Evolutionary conservation across 2,797 vertebrate genomes (phyloP), one percentile per base, ranked within the genome.

Genomic region (Phrynocephalus forsythii): DNA sequence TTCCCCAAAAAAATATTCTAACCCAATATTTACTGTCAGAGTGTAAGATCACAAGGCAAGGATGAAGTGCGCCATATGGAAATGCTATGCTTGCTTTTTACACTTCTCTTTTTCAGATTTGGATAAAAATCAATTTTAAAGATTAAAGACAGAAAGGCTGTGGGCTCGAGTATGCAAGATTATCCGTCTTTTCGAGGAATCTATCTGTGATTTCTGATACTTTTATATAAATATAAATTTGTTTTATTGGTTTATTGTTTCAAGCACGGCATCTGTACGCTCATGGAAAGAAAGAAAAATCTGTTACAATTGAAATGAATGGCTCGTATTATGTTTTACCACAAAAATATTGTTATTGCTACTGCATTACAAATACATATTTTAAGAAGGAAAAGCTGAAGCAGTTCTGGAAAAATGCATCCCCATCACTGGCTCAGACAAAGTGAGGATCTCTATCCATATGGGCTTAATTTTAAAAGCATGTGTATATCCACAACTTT

Each of bases 351-450:
- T 80, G 83, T 80, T 85, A 85, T 82, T 85, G 87, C 78, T 88
- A 85, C 87, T 85, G 69, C 63, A 69, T 88, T 85, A 56, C 78
- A 85, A 88, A 88, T 85, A 88, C 85, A 88, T 88, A 88, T 81
- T 88, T 88, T 82, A 88, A 85, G 75, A 88, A 85, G 83, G 63
- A 88, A 88, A 82, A 56, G 71, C 24, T 88, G 78, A 76, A 82
- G 30, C 18, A 76, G 83, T 88, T 63, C n/a, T 88, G 79, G 24
- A 76, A 82, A 85, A 82, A 85, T 10, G 9, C 66, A 81, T 88
- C 78, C 77, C 78, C 38, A 68, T 85, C 83, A 85, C 13, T 85
- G 60, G 22, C 71, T 85, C 83, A 69, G 71, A 26, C 72, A 84
- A 88, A 85, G 24, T 88, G 63, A 30, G 66, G 30, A 85, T 88